A percentile compares a stretch with the other conserved stretches of the same genome.
These are phyloP conservation scores for Galago senegalensis DNA, from an alignment of 2,797 vertebrate species.

Conservation along the genomic window DNA sequence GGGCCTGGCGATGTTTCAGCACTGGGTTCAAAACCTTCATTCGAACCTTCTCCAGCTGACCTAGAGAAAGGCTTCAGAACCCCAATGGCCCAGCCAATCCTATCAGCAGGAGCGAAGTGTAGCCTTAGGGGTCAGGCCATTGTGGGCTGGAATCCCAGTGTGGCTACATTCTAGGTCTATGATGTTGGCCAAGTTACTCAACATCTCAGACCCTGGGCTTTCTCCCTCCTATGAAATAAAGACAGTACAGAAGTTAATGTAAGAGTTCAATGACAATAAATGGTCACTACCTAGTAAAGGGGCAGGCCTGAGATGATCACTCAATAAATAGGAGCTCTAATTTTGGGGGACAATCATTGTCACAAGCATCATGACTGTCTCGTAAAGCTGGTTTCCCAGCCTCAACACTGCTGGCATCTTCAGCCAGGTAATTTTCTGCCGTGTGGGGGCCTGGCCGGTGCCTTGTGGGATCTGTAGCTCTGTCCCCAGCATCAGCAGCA, in stretches of 20 bases:
- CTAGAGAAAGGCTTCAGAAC: background rate
- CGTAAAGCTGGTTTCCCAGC: background rate
- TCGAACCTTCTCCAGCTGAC: background rate
- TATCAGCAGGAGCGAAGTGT: accelerated
- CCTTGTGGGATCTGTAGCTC: accelerated
- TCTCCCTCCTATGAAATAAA: background rate
- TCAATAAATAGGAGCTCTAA: background rate
- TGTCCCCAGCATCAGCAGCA: background rate
- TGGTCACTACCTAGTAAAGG: background rate
- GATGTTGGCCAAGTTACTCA: background rate
- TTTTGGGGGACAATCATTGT: accelerated
- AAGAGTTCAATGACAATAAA: background rate
- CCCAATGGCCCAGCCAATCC: background rate
- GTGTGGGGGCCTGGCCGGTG: accelerated
- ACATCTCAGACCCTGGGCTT: background rate
- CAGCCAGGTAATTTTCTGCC: accelerated
- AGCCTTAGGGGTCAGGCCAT: background rate
- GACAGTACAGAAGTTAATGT: background rate
- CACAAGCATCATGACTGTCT: accelerated
- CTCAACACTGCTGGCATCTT: accelerated
- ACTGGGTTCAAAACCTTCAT: background rate
- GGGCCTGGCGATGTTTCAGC: background rate
- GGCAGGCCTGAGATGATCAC: background rate
- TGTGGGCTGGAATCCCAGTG: background rate
- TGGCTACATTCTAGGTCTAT: background rate